Percentiles rank a stretch among this genome's conserved stretches.
These are phyloP conservation scores for Pholis gunnellus DNA, from an alignment of 2,113 vertebrate genomes.

Conservation along the genomic window DNA sequence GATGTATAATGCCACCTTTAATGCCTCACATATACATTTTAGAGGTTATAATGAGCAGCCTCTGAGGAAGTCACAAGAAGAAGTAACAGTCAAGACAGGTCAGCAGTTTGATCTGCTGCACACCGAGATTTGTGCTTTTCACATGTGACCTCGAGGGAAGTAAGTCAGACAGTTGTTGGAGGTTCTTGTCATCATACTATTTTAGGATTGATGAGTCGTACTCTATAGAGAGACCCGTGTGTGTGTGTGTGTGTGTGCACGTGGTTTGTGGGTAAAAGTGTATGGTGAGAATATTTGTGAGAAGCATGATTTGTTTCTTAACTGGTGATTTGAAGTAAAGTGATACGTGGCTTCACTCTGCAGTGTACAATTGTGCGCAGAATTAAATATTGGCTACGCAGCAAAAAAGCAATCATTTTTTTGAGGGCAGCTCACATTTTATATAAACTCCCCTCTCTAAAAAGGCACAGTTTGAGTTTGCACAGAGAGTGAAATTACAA, in stretches of 20 bases:
- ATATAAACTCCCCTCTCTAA: conserved; percentile 17
- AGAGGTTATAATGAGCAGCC: not conserved
- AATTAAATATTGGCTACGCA: conserved; percentile 1
- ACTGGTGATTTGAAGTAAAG: conserved; percentile 5
- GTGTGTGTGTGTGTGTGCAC: conserved; percentile 4
- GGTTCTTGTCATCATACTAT: conserved; percentile 52
- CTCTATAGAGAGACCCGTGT: not conserved
- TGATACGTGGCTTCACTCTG: not conserved
- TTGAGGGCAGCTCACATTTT: conserved; percentile 20
- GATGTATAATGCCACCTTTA: not conserved
- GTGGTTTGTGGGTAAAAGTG: conserved; percentile 10
- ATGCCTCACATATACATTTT: not conserved
- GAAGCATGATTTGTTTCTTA: conserved; percentile 26
- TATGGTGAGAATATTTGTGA: conserved; percentile 7
- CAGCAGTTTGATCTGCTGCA: not conserved
- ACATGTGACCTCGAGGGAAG: conserved; percentile 64
- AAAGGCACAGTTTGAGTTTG: conserved; percentile 29
- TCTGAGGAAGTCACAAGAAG: conserved; percentile 5
- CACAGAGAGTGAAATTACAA: conserved; percentile 38
- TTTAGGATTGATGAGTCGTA: conserved; percentile 35
- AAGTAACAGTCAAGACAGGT: not conserved
- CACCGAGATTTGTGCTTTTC: conserved; percentile 3
- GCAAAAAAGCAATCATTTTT: conserved; percentile 17
- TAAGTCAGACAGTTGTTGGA: conserved; percentile 37
- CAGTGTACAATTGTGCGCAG: not conserved